Conservation (phyloP, 2,888 invertebrate species). For the Orchesella flavescens region DNA sequence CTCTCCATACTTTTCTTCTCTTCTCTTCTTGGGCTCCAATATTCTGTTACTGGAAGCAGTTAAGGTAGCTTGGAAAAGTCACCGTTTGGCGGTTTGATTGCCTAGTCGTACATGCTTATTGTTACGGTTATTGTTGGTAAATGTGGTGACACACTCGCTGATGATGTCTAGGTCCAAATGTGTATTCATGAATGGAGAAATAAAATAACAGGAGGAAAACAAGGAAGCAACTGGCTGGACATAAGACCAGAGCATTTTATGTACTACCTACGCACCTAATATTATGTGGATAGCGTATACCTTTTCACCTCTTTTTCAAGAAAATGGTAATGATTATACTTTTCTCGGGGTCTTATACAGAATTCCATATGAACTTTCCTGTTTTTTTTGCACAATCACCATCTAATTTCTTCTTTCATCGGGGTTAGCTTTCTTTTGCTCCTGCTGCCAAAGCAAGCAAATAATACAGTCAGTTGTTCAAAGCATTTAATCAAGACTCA, state of each 20-base stretch:
- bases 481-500: no score
- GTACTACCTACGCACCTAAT: no score
- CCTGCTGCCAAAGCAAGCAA: no score
- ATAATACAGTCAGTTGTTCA: no score
- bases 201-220: constrained; percentile 1
- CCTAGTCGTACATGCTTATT: constrained; percentile 50
- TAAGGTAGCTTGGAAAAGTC: not conserved
- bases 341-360: not conserved
- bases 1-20: no score
- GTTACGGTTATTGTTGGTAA: constrained; percentile 54
- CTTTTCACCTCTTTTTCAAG: not conserved
- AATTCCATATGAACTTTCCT: not conserved
- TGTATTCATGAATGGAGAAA: not conserved
- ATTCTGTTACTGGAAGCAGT: no score
- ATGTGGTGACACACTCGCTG: constrained; percentile 29
- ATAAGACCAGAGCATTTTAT: no score
- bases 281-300: no score
- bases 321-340: constrained; percentile 4
- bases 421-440: no score
- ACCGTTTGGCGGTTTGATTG: constrained; percentile 50
- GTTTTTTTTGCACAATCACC: constrained; percentile 1
- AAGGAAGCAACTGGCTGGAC: not conserved
- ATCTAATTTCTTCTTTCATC: not conserved
- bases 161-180: no score
- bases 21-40: no score